These are phyloP conservation scores for Zaprionus africanus DNA, from an alignment of 1,140 invertebrate genomes.

Conservation along the genomic window DNA sequence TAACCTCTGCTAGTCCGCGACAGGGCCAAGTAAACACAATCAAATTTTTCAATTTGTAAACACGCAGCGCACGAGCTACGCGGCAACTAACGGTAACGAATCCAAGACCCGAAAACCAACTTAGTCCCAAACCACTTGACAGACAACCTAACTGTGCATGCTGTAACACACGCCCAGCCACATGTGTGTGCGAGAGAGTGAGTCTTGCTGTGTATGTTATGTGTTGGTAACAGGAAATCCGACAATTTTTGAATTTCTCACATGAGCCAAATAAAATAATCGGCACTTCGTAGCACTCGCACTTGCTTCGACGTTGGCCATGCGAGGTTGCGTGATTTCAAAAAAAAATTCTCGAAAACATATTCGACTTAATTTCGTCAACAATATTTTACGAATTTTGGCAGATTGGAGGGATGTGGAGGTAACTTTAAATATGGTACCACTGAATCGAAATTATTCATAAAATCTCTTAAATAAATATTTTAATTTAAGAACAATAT, in stretches of 20 bases:
- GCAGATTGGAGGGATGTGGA: no score
- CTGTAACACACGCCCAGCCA: conserved; percentile 49
- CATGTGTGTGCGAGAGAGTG: conserved; percentile 26
- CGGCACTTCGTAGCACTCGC: conserved; percentile 8
- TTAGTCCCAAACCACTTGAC: conserved; percentile 60
- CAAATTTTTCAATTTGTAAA: conserved; percentile 83
- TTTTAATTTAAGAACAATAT: no score
- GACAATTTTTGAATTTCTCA: conserved; percentile 73
- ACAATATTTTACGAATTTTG: not conserved
- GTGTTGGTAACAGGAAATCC: conserved; percentile 70
- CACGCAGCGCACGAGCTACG: conserved; percentile 64
- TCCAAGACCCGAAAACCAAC: conserved; percentile 53
- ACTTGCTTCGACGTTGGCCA: not conserved
- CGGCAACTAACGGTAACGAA: conserved; percentile 64
- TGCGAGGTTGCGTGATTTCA: conserved; percentile 11
- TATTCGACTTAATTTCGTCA: conserved; percentile 5
- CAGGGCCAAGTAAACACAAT: conserved; percentile 71
- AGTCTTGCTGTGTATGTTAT: conserved; percentile 7
- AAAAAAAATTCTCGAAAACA: conserved; percentile 1
- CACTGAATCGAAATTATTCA: no score
- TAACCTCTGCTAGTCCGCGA: not conserved
- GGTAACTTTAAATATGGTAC: no score
- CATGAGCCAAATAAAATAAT: conserved; percentile 72
- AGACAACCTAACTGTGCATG: conserved; percentile 46
- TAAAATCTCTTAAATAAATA: no score